Base-by-base conservation (phyloP, 1,140 invertebrate species). In the Acromyrmex charruanus region DNA sequence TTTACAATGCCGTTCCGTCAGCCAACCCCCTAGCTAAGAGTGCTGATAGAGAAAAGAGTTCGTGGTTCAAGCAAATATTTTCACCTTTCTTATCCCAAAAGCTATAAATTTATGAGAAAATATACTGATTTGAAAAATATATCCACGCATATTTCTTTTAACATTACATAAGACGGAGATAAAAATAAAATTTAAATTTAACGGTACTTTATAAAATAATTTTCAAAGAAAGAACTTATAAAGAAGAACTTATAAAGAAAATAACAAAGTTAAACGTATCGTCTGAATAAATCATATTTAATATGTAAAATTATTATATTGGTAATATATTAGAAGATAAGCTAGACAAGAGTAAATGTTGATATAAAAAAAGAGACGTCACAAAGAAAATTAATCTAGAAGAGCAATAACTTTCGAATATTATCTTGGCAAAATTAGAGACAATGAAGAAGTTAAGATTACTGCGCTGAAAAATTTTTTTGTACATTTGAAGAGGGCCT, bases 1-100 rank as follows among this genome's bases (percentile, higher is more conserved):
- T 93, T 94, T 93, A 93, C 93, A 91, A 92, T 91, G 87, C 90
- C 79, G 85, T 72, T 85, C 88, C 72, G 16, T 35, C 69, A 69
- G 69, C 66, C 85, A 66, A 74, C 35, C 75, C 66, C 84, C 77
- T 85, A 65, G 80, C 77, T 55, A 49, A 59, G 72, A 65, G 9
- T 74, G 65, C 49, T 87, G 58, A 77, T 18, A 49, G 12, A 49
- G 49, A 9, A 59, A 82, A 82, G 69, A 82, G 55, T 81, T 80
- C 63, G 77, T 35, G 68, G 35, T 59, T 82, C 80, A 28, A 81
- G 63, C 63, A 80, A 65, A 69, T 55, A 35, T 82, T 31, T 72
- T 61, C 80, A 59, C 35, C 28, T 82, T 82, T 61, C 18, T 55
- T 39, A 44, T 39, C 63, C 10, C 35, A 63, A 58, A 58, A 82